Percentiles rank a stretch among this genome's conserved stretches.
Conservation (phyloP, 2,113 vertebrate genomes). For the Anser cygnoides region DNA sequence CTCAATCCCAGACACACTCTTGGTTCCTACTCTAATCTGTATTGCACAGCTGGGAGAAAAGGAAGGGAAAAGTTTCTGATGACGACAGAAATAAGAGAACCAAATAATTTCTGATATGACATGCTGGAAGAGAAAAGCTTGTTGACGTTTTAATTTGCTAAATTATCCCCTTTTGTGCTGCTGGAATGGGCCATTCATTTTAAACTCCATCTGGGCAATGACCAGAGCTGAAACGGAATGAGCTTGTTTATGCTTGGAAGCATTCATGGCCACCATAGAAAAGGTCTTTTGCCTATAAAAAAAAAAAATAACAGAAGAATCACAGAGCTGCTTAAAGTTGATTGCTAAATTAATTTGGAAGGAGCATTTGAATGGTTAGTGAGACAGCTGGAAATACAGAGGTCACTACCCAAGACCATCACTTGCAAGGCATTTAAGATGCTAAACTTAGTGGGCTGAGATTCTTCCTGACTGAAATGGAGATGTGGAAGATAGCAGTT, state of each 20-base stretch:
- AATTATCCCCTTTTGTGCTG: conserved; percentile 10
- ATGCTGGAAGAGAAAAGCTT: background rate
- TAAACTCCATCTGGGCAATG: conserved; percentile 32
- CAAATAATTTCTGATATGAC: background rate
- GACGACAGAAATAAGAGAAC: background rate
- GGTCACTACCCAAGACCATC: background rate
- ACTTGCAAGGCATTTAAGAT: background rate
- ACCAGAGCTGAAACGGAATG: background rate
- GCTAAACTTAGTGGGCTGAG: background rate
- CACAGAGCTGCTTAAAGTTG: conserved; percentile 2
- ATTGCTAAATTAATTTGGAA: conserved; percentile 27
- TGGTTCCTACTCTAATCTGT: background rate
- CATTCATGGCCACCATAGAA: background rate
- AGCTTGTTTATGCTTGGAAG: background rate
- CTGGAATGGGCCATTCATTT: background rate
- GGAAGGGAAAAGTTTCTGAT: background rate
- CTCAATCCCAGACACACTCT: background rate
- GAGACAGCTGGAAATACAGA: background rate
- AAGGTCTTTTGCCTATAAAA: background rate
- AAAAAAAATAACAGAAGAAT: background rate
- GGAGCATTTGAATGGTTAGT: background rate
- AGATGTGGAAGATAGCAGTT: background rate
- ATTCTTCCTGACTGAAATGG: background rate
- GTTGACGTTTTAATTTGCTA: conserved; percentile 37
- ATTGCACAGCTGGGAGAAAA: background rate